Base-by-base conservation (phyloP, 2,113 vertebrate species). In the Geococcyx californianus region DNA sequence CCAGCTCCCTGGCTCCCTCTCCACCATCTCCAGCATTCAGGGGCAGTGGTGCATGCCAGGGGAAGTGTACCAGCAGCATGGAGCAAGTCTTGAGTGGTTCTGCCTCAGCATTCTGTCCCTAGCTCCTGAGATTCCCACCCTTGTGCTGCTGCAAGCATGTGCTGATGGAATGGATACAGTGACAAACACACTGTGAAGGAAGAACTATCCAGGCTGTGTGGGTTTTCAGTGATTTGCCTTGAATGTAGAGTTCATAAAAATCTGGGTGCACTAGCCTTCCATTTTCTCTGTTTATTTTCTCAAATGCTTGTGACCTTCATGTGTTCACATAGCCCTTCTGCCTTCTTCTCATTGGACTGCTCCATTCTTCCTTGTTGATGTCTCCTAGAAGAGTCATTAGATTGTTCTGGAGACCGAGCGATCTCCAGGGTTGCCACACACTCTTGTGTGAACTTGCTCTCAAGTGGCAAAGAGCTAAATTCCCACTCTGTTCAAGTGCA, bases 81-180 rank as follows among this genome's bases (percentile, higher is more conserved):
- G 62, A 87, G 42, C 84, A 40, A 45, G 31, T 5, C 9, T 59
- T 75, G 70, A 45, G 67, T 7, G 45, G 38, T 20, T 33, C 1
- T 55, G 51, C 52, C 60, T 75, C 34, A 34, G 20, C 6, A 1
- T 49, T 87, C 84, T 69, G 33, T 38, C 45, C 67, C 45, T 64
- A 40, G 55, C 64, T 58, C 25, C 54, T 1, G 2, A 51, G 63
- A 56, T 73, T 89, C 73, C 83, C 67, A 44, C 21, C 55, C 49
- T 59, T 34, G 3, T 5, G 3, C 45, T 40, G 29, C 66, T 49
- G 56, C 34, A 52, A 56, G 44, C 5, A 1, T 3, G 0, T 49
- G 42, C 78, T 5, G 8, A 31, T 34, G 51, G 47, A 84, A 58
- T 6, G 2, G 66, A 38, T 40, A 45, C 19, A n/a, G 42, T 13